A percentile compares a stretch with the other conserved stretches of the same genome.
phyloP scores from a whole-genome alignment of 2,797 vertebrate genomes.

The Loris lydekkerianus region DNA sequence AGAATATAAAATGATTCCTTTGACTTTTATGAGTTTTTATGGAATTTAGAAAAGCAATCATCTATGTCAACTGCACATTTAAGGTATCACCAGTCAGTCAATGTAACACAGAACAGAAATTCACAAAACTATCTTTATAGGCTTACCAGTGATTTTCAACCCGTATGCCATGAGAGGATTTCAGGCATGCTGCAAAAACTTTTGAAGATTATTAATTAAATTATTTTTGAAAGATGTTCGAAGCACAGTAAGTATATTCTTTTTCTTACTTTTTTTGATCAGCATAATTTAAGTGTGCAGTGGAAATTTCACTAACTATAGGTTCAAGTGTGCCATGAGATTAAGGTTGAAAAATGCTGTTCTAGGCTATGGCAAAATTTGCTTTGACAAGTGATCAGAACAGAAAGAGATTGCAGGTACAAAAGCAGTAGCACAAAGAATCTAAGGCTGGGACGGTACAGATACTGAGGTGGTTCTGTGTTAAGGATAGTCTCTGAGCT shows the following conservation, averaged over 20 bases:
- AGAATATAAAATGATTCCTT: constrained; percentile 54
- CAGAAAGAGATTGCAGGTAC: not conserved
- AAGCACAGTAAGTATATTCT: too few species aligned
- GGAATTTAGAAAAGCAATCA: constrained; percentile 62
- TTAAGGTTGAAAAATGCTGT: too few species aligned
- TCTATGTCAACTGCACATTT: not conserved
- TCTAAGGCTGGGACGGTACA: not conserved
- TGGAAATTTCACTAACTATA: too few species aligned
- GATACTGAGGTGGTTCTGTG: not conserved
- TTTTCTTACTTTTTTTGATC: too few species aligned
- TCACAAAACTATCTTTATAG: not conserved
- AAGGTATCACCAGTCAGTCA: not conserved
- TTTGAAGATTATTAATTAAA: too few species aligned
- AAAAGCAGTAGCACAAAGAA: not conserved
- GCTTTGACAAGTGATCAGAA: not conserved
- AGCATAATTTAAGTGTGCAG: too few species aligned
- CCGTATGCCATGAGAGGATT: too few species aligned
- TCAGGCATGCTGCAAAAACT: too few species aligned
- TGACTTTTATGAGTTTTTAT: constrained; percentile 47
- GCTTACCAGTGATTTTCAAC: not conserved
- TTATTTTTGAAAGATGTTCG: too few species aligned
- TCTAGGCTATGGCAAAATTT: not conserved
- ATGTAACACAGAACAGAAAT: constrained; percentile 10
- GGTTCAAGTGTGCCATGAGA: too few species aligned
- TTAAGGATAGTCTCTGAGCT: not conserved